These are phyloP conservation scores for Drosophila melanogaster DNA, from an alignment of 1,140 invertebrate genomes.

Conservation along the genomic window DNA sequence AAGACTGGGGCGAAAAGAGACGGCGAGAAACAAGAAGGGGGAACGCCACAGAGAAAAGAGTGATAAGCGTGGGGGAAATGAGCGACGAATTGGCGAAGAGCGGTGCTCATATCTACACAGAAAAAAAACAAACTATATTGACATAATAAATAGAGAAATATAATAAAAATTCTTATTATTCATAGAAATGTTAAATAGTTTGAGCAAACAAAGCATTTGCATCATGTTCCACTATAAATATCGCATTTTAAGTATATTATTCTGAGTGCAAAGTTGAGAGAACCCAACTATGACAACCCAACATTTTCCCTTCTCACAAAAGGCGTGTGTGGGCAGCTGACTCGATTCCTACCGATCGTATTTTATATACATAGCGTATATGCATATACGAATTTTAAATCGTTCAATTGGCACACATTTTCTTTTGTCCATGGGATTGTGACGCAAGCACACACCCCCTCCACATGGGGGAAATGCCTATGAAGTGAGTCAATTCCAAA, in stretches of 20 bases:
- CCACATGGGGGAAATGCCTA: slow-evolving; percentile 20
- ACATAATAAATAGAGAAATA: not conserved
- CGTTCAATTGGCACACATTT: slow-evolving; percentile 77
- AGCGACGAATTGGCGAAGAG: slow-evolving; percentile 61
- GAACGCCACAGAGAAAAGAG: slow-evolving; percentile 8
- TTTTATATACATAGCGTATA: slow-evolving; percentile 15
- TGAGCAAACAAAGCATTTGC: too few species aligned
- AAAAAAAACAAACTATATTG: slow-evolving; percentile 26
- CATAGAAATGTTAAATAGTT: not conserved
- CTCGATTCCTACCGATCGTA: slow-evolving; percentile 39
- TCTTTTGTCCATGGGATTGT: slow-evolving; percentile 59
- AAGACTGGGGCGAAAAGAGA: not conserved
- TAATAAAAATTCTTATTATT: too few species aligned
- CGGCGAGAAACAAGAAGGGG: not conserved
- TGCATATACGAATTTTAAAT: slow-evolving; percentile 41
- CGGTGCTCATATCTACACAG: not conserved
- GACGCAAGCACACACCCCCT: slow-evolving; percentile 56
- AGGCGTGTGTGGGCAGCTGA: slow-evolving; percentile 35
- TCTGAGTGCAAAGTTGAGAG: slow-evolving; percentile 12
- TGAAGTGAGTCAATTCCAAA: slow-evolving; percentile 42
- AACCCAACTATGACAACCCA: slow-evolving; percentile 28
- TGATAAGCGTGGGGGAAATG: slow-evolving; percentile 49
- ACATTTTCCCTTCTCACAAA: too few species aligned
- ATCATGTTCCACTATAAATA: too few species aligned
- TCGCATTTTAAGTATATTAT: too few species aligned